phyloP scores from a whole-genome alignment of 2,797 vertebrate species.

The Pseudocheirus occidentalis region DNA sequence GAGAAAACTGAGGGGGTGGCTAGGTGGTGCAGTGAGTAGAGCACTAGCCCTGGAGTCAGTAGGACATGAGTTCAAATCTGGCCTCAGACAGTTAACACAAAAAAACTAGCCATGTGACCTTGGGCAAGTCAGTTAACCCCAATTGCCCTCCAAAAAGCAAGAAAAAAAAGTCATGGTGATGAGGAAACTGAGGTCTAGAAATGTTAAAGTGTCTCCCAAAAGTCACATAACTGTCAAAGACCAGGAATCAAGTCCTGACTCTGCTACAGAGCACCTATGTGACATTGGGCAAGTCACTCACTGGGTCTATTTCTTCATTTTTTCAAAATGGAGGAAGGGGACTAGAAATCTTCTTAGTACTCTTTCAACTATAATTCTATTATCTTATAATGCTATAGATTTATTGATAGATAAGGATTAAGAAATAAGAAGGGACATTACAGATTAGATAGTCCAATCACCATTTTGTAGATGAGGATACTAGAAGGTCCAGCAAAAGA shows the following conservation, averaged over 20 bases:
- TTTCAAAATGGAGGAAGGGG: not conserved
- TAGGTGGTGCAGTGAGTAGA: no score
- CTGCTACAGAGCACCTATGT: not conserved
- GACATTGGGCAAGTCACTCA: not conserved
- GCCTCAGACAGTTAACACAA: no score
- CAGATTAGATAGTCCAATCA: not conserved
- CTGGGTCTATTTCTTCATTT: not conserved
- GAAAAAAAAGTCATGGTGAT: no score
- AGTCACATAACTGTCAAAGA: not conserved
- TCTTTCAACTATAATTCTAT: not conserved
- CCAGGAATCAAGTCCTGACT: conserved; percentile 11
- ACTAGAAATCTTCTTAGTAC: not conserved
- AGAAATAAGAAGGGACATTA: not conserved
- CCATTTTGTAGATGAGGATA: not conserved
- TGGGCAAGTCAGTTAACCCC: no score
- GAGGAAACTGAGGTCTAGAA: conserved; percentile 33
- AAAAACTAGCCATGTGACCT: no score
- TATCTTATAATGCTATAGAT: not conserved
- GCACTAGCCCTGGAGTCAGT: no score
- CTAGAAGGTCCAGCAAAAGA: not conserved
- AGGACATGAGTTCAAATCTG: no score
- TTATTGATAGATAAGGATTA: not conserved
- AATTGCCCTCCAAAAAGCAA: no score
- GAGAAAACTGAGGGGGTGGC: no score
- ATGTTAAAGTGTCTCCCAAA: conserved; percentile 44